Conservation (phyloP, 2,888 invertebrate species). For the Drosophila mettleri region DNA sequence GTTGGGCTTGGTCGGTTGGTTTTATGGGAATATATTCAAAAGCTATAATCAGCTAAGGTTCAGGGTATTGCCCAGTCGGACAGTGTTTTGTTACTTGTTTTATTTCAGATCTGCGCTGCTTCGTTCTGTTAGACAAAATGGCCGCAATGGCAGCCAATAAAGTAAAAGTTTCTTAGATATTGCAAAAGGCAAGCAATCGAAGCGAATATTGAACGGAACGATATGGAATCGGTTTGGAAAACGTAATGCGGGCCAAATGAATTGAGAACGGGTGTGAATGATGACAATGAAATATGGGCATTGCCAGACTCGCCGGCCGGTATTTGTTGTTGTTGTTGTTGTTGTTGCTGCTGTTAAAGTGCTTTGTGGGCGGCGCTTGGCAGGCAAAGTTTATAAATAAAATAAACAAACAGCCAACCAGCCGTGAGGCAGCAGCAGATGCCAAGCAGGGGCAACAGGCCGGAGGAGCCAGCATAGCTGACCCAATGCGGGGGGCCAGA, state of each 20-base stretch:
- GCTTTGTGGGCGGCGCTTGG: slow-evolving; percentile 66
- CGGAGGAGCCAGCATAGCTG: neutral
- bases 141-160: slow-evolving; percentile 22
- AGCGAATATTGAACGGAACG: slow-evolving; percentile 4
- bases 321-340: slow-evolving; percentile 19
- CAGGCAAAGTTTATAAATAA: slow-evolving; percentile 64
- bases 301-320: slow-evolving; percentile 36
- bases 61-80: no score
- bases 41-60: no score
- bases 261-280: neutral
- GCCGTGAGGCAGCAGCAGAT: slow-evolving; percentile 8
- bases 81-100: neutral
- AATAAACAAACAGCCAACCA: slow-evolving; percentile 72
- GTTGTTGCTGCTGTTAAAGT: slow-evolving; percentile 16
- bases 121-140: slow-evolving; percentile 30
- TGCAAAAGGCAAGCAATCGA: slow-evolving; percentile 4
- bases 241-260: neutral
- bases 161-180: slow-evolving; percentile 15
- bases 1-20: no score
- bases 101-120: slow-evolving; percentile 1
- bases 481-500: neutral
- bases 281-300: slow-evolving; percentile 10
- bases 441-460: neutral
- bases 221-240: slow-evolving; percentile 8
- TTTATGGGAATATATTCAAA: no score